Conservation (phyloP, 2,888 invertebrate species). For the Rhopalosiphum nymphaeae region DNA sequence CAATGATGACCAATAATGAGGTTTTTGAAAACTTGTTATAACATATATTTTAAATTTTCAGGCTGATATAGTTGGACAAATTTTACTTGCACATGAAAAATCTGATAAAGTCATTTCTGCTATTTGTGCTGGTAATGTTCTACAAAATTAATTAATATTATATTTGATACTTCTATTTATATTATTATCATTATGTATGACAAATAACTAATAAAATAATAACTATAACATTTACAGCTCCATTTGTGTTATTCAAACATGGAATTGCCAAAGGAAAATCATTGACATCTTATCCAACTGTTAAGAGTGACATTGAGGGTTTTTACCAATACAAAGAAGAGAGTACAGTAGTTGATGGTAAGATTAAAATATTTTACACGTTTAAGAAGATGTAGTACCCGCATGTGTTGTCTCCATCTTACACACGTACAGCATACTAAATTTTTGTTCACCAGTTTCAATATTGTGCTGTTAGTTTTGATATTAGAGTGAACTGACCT, state of each 20-base stretch:
- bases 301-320: conserved; percentile 79
- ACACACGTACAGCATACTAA: no score
- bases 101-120: conserved; percentile 86
- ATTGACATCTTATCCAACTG: conserved; percentile 91
- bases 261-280: conserved; percentile 83
- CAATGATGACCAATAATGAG: background rate
- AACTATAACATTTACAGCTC: conserved; percentile 74
- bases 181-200: conserved; percentile 6
- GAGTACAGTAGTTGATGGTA: conserved; percentile 78
- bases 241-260: conserved; percentile 88
- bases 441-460: no score
- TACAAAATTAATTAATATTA: background rate
- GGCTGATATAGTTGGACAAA: conserved; percentile 80
- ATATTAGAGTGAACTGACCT: no score
- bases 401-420: no score
- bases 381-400: no score
- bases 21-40: background rate
- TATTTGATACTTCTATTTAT: background rate
- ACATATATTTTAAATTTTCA: conserved; percentile 69
- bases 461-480: no score
- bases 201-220: background rate
- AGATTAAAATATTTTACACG: conserved; percentile 4
- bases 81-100: conserved; percentile 85
- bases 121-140: conserved; percentile 88
- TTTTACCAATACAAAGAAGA: conserved; percentile 77